Base-by-base conservation (phyloP, 2,888 invertebrate genomes). In the Strigamia crassipes region DNA sequence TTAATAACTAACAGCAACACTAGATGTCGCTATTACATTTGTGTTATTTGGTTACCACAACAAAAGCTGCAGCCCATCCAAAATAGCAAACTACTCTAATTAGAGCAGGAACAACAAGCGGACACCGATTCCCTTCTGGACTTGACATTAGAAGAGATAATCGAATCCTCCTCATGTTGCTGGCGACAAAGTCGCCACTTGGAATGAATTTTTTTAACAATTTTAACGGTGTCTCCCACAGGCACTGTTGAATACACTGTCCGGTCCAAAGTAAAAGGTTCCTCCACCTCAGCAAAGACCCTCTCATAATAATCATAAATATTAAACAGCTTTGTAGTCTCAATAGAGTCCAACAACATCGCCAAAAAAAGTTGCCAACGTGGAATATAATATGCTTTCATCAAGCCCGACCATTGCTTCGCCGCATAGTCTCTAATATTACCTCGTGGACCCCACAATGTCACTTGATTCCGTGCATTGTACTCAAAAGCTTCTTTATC, bases 381-480 rank as follows among this genome's bases (percentile, higher is more conserved):
- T 0, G 93, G 93, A 82, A 88, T 89, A 86, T 94, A 95, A 78
- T 86, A 88, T 87, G 85, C 84, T 34, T 84, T 83, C 6, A 89
- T 83, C 6, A 89, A 86, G 87, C 94, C 95, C 18, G 92, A 90
- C 97, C 97, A 97, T 87, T 97, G 97, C 86, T 97, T 97, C 84
- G 93, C 93, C 0, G 96, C 97, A 88, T 97, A 97, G 87, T 97
- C 97, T 23, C 92, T 88, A 83, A 97, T 96, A 89, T 97, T 93
- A 0, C 95, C 96, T 79, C 90, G 90, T 0, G 97, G 97, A 21
- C 97, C 97, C 97, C 97, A 98, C 15, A 96, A 87, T 0, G 96
- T 96, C 73, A 98, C 93, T 88, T 97, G 98, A 89, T 96, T 96
- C 80, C 94, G 90, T 0, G 96, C 96, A 87, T 97, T 97, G 85